Evolutionary conservation across 2,797 vertebrate species (phyloP), one percentile per base, ranked within the genome.

Genomic region (Anisognathus igniventris): DNA sequence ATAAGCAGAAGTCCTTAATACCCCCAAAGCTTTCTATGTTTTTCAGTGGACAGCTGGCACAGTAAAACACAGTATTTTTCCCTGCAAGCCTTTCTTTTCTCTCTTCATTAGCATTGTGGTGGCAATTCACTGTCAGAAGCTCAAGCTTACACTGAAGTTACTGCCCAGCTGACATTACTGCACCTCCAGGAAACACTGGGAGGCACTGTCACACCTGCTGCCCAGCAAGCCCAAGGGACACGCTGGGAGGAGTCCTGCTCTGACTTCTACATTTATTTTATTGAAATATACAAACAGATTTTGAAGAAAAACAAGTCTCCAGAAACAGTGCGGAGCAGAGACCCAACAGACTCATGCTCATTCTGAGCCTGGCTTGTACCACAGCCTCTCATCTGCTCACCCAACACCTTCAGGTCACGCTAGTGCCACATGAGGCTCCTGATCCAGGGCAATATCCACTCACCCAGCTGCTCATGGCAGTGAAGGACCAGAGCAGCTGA

Each of bases 1-100:
- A 0, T 24, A 61, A 0, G 1, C 10, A 10, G 19, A 84, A 65
- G 56, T 64, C 35, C 7, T 9, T 22, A 77, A 87, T 7, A 44
- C 9, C 17, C 17, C 37, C 44, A 56, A 66, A 83, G 60, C 42
- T 47, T 64, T 76, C 30, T 45, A 5, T 12, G 23, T 17, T 90
- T 82, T 73, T 47, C 40, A 79, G 39, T 28, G 45, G 15, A 85
- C n/a, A 44, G n/a, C 0, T 71, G 85, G 33, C 53, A 64, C 40
- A 56, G 31, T 37, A 74, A 64, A 77, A 75, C 20, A 25, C 0
- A 6, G 20, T 7, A 33, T 14, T 25, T 58, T 33, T 83, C 68
- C 56, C 47, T 0, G 0, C 8, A n/a, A 73, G 51, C 44, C 31
- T 28, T 79, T 35, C 20, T 78, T 8, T 73, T 60, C 45, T 61